A percentile compares a stretch with the other conserved stretches of the same genome.
Conservation (phyloP, 2,797 vertebrate genomes). For the Eulemur rubriventer region DNA sequence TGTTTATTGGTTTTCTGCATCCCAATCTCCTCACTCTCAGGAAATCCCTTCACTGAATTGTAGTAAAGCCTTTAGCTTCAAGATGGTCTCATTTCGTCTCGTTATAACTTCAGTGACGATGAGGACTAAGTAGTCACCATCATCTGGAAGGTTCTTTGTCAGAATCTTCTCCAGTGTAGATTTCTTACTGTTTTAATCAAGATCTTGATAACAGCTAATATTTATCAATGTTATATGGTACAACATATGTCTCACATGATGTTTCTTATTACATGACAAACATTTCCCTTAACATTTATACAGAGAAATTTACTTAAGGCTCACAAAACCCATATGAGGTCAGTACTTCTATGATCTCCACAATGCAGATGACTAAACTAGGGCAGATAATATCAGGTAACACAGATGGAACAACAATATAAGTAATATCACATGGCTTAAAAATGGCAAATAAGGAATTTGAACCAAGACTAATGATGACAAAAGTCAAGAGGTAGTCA, state of each 20-base stretch:
- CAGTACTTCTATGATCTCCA: background rate
- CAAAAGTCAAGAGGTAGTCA: background rate
- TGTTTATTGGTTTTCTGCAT: background rate
- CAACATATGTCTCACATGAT: too few species aligned
- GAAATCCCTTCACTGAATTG: too few species aligned
- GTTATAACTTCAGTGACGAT: background rate
- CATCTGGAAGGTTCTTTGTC: background rate
- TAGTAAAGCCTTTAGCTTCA: too few species aligned
- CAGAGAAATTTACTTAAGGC: background rate
- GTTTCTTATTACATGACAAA: too few species aligned
- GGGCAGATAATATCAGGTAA: background rate
- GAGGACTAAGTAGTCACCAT: background rate
- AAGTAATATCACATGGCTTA: background rate
- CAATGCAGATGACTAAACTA: background rate
- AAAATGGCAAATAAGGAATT: background rate
- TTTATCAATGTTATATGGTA: background rate
- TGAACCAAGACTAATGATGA: background rate
- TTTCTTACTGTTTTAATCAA: background rate
- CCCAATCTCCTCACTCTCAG: too few species aligned
- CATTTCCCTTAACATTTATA: background rate
- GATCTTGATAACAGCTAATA: background rate
- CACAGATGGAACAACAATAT: too few species aligned
- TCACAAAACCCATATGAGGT: too few species aligned
- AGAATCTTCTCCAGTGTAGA: background rate
- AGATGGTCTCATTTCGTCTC: background rate